Percentiles rank a stretch among this genome's conserved stretches.
Conservation (phyloP, 2,888 invertebrate genomes). For the Rhingia rostrata region DNA sequence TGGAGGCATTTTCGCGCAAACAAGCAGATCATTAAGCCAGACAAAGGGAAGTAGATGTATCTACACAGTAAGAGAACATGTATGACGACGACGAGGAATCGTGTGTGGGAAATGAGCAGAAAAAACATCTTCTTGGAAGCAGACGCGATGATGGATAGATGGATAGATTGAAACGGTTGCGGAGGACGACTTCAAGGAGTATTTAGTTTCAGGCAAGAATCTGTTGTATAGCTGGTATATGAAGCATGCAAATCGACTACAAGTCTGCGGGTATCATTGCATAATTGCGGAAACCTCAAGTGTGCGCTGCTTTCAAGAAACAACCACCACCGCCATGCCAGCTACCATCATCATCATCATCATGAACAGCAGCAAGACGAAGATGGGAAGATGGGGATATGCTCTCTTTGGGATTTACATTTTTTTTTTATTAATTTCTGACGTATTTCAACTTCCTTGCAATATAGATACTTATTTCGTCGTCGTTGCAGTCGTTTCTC, state of each 20-base stretch:
- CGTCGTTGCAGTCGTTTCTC: slow-evolving; percentile 38
- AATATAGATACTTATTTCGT: slow-evolving; percentile 42
- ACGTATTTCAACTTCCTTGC: slow-evolving; percentile 36
- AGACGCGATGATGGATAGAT: slow-evolving; percentile 7
- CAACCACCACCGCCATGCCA: slow-evolving; percentile 10
- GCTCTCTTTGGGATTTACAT: slow-evolving; percentile 28
- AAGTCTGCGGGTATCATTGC: slow-evolving; percentile 61
- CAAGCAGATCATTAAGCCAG: slow-evolving; percentile 62
- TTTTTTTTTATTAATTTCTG: slow-evolving; percentile 19
- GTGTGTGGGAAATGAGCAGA: slow-evolving; percentile 46
- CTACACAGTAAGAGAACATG: neutral
- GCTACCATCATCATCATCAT: neutral
- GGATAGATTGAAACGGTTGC: slow-evolving; percentile 29
- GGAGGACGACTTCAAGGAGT: slow-evolving; percentile 29
- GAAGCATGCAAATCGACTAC: slow-evolving; percentile 45
- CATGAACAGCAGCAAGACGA: too few species aligned
- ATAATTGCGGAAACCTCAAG: slow-evolving; percentile 72
- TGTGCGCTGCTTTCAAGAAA: slow-evolving; percentile 36
- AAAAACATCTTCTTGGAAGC: slow-evolving; percentile 39
- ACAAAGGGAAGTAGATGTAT: slow-evolving; percentile 54
- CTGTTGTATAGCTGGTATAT: slow-evolving; percentile 28
- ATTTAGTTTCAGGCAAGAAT: slow-evolving; percentile 60
- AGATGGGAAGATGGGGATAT: slow-evolving; percentile 13
- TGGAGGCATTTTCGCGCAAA: slow-evolving; percentile 46
- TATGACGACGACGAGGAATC: slow-evolving; percentile 24